Base-by-base conservation (phyloP, 2,113 vertebrate species). In the Pomatorhinus ruficollis region DNA sequence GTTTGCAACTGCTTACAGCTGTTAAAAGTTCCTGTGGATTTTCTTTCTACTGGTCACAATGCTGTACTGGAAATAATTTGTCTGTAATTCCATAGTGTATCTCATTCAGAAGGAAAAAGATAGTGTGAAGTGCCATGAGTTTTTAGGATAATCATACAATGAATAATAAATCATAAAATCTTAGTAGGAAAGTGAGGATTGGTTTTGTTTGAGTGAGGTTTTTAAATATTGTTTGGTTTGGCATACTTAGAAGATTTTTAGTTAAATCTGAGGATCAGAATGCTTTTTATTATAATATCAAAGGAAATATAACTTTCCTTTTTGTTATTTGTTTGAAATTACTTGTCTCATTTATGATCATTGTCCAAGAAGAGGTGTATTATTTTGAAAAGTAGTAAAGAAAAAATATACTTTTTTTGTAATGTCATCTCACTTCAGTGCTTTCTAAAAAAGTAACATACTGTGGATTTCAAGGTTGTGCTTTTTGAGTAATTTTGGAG, bases 1-100 rank as follows among this genome's bases (percentile, higher is more conserved):
- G 1, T 54, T 64, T 74, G 40, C 75, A 94, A 77, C 64, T 87
- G 79, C 88, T 93, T 86, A 77, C 90, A 95, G 90, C 95, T 97
- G 95, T 63, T 78, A 69, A 37, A 60, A 74, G 47, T 78, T 94
- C 44, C 68, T 71, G 56, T 83, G 76, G 68, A 61, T 88, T 86
- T 95, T 86, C 42, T 88, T 89, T 88, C 24, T 72, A 20, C 30
- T 85, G 70, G 61, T 88, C 61, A 79, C n/a, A 28, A 19, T 82
- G 68, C 54, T 54, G 7, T 82, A 54, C 68, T 92, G 79, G 52
- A 52, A 69, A 40, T 35, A 68, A 74, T 90, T 85, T 79, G 9
- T 56, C 47, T 89, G 24, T 61, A 31, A 44, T 77, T 91, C 54
- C 15, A 31, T 2, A 1, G 9, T 4, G 2, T 31, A 47, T 60